phyloP scores from a whole-genome alignment of 2,888 invertebrate species.

The Nemotelus nigrinus region DNA sequence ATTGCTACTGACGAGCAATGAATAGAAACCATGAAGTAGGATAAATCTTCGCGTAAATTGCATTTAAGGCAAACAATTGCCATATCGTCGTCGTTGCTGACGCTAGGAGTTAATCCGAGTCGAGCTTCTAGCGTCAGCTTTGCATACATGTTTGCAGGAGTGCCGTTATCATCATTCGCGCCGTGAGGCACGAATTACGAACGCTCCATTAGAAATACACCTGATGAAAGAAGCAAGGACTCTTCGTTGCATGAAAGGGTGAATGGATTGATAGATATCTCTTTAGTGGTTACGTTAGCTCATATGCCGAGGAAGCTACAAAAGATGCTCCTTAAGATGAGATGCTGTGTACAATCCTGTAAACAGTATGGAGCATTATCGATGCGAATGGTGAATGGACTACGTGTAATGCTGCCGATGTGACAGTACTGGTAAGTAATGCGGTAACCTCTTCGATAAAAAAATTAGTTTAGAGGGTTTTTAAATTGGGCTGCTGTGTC shows the following conservation, averaged over 20 bases:
- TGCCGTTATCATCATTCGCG: neutral
- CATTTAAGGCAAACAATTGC: neutral
- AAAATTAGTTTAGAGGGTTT: too few relatives aligned
- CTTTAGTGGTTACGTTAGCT: too few relatives aligned
- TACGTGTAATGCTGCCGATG: too few relatives aligned
- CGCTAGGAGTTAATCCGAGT: neutral
- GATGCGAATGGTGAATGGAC: too few relatives aligned
- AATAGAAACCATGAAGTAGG: neutral
- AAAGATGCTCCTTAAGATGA: too few relatives aligned
- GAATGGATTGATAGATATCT: too few relatives aligned
- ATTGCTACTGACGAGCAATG: neutral
- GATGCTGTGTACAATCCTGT: too few relatives aligned
- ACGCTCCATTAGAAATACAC: conserved; percentile 3
- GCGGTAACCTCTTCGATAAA: too few relatives aligned
- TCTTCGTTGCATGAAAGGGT: neutral
- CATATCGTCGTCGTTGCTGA: neutral
- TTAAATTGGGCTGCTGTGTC: too few relatives aligned
- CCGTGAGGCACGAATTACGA: neutral
- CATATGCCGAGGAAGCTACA: too few relatives aligned
- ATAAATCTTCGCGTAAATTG: neutral
- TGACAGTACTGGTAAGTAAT: too few relatives aligned
- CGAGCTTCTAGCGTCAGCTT: neutral
- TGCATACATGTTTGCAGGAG: neutral
- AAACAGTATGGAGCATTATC: too few relatives aligned
- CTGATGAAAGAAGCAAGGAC: neutral